phyloP scores from a whole-genome alignment of 2,113 vertebrate species.

The Sylvilagus bachmani region DNA sequence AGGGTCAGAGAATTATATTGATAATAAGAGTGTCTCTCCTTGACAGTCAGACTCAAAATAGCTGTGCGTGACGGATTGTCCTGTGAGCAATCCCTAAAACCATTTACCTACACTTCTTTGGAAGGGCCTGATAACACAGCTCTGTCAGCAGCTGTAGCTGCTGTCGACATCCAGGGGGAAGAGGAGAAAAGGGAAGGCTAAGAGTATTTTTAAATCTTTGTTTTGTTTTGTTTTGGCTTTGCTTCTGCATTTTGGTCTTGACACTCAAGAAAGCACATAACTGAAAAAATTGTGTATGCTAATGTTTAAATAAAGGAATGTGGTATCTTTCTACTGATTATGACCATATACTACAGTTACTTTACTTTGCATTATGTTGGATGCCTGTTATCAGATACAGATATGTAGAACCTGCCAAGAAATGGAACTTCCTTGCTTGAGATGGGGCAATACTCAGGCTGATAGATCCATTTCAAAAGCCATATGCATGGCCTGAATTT shows the following conservation, averaged over 20 bases:
- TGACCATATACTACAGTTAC: not conserved
- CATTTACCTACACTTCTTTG: not conserved
- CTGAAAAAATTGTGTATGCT: not conserved
- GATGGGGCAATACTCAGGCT: not conserved
- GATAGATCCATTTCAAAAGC: constrained; percentile 36
- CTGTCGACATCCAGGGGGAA: not conserved
- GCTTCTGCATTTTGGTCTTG: constrained; percentile 28
- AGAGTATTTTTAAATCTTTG: not conserved
- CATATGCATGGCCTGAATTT: not conserved
- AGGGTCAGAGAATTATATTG: not conserved
- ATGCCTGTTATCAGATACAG: constrained; percentile 24
- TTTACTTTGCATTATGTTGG: not conserved
- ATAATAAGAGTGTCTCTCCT: not conserved
- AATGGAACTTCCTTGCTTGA: constrained; percentile 15
- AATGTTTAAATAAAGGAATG: not conserved
- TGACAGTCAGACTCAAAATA: not conserved
- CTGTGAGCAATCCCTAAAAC: not conserved
- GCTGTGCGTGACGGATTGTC: not conserved
- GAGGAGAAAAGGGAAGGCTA: not conserved
- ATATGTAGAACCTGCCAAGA: not conserved
- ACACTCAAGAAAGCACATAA: not conserved
- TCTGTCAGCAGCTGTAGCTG: not conserved
- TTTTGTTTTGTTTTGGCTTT: constrained; percentile 40
- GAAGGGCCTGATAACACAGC: not conserved
- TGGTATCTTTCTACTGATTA: not conserved